A percentile compares a stretch with the other conserved stretches of the same genome.
These are phyloP conservation scores for Nephrotoma flavescens DNA, from an alignment of 2,888 invertebrate species.

Conservation along the genomic window DNA sequence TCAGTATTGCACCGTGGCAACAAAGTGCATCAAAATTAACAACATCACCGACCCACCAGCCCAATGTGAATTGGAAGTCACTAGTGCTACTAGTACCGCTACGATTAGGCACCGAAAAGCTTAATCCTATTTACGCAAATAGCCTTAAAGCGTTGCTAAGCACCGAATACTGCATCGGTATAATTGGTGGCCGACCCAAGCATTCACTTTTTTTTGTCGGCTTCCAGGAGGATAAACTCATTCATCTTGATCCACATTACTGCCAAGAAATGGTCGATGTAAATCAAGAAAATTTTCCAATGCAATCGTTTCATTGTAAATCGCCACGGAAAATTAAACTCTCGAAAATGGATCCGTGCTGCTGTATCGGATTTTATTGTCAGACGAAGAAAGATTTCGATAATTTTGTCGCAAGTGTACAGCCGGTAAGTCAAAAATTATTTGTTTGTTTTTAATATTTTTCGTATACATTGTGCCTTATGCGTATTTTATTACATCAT, in stretches of 20 bases:
- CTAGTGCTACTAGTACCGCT: conserved; percentile 73
- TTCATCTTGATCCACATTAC: conserved; percentile 88
- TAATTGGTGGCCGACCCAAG: conserved; percentile 85
- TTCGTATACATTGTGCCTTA: background rate
- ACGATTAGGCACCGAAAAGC: conserved; percentile 70
- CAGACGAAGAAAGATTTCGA: conserved; percentile 60
- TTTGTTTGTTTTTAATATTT: conserved; percentile 8
- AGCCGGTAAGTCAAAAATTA: conserved; percentile 35
- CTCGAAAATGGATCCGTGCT: conserved; percentile 82
- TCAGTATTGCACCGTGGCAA: conserved; percentile 12
- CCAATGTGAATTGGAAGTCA: conserved; percentile 44
- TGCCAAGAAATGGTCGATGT: conserved; percentile 85
- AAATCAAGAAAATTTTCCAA: conserved; percentile 59
- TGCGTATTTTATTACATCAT: background rate
- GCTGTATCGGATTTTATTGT: conserved; percentile 82
- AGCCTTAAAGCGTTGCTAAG: conserved; percentile 68
- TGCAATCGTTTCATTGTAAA: conserved; percentile 70
- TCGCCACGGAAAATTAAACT: conserved; percentile 74
- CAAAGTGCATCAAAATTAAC: conserved; percentile 3
- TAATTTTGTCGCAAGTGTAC: conserved; percentile 53
- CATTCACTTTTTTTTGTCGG: conserved; percentile 90
- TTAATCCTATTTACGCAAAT: conserved; percentile 72
- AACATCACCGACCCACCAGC: conserved; percentile 14
- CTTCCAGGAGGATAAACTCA: conserved; percentile 81
- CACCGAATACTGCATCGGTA: conserved; percentile 71